Evolutionary conservation across 2,888 invertebrate genomes (phyloP).

Genomic region (Timema cristinae): DNA sequence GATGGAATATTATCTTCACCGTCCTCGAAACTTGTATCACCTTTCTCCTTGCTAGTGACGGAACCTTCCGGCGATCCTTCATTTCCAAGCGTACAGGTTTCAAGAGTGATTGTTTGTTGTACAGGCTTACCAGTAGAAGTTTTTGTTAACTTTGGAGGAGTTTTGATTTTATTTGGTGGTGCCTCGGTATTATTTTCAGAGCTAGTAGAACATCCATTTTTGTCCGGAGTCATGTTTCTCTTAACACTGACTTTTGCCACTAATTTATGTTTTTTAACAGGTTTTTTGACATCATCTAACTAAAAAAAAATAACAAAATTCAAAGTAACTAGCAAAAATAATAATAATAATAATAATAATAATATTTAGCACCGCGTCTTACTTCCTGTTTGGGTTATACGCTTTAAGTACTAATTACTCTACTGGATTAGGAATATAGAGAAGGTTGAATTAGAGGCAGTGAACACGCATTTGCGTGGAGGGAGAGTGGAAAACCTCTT

Average conservation of each 20-base stretch:
- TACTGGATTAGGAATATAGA: too few species aligned
- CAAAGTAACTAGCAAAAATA: background rate
- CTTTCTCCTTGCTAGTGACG: background rate
- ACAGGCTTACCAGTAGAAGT: too few species aligned
- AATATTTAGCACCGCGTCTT: too few species aligned
- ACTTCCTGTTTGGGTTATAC: too few species aligned
- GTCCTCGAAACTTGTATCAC: background rate
- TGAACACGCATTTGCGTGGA: too few species aligned
- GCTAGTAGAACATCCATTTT: too few species aligned
- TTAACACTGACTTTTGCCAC: background rate
- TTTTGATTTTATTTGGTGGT: background rate
- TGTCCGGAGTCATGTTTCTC: background rate
- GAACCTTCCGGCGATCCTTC: constrained; percentile 9
- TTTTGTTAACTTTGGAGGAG: background rate
- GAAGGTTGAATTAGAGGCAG: too few species aligned
- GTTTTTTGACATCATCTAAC: background rate
- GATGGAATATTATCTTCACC: constrained; percentile 15
- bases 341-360: background rate
- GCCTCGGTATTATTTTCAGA: too few species aligned
- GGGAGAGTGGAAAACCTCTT: too few species aligned
- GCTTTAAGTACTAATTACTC: too few species aligned
- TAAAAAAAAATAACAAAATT: background rate
- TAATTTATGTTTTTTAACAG: background rate
- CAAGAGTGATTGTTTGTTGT: too few species aligned
- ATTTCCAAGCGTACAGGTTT: background rate